Percentiles rank a stretch among this genome's conserved stretches.
Evolutionary conservation across 2,797 vertebrate genomes (phyloP).

Genomic region (Phylloscopus collybita): DNA sequence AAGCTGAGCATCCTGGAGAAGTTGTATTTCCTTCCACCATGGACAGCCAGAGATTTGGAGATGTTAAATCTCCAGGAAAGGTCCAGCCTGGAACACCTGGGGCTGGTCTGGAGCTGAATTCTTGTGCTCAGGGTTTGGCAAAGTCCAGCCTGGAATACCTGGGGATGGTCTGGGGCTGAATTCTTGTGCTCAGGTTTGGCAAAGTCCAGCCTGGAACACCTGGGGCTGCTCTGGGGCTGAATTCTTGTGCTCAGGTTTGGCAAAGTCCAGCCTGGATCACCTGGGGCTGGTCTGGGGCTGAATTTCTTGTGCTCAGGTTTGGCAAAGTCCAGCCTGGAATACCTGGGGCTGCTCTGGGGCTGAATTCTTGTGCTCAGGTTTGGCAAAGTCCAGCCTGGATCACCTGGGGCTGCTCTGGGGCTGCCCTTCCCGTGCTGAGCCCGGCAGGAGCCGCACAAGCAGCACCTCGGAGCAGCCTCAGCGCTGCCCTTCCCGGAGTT

Average conservation of each 20-base stretch:
- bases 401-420: not conserved
- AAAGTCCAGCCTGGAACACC: not conserved
- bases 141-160: not conserved
- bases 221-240: not conserved
- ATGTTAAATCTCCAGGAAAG: too few species aligned
- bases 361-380: not conserved
- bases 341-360: not conserved
- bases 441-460: rapidly evolving
- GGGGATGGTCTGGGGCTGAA: not conserved
- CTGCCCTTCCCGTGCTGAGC: not conserved
- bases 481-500: not conserved
- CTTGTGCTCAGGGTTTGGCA: not conserved
- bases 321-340: not conserved
- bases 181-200: not conserved
- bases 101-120: not conserved
- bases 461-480: not conserved
- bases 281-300: not conserved
- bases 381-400: not conserved
- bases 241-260: not conserved
- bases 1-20: not conserved
- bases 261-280: not conserved
- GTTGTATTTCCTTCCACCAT: not conserved
- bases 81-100: not conserved
- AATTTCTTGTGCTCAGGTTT: not conserved
- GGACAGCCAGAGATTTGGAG: not conserved